Base-by-base conservation (phyloP, 2,797 vertebrate species). In the Cryptoblepharus egeriae region DNA sequence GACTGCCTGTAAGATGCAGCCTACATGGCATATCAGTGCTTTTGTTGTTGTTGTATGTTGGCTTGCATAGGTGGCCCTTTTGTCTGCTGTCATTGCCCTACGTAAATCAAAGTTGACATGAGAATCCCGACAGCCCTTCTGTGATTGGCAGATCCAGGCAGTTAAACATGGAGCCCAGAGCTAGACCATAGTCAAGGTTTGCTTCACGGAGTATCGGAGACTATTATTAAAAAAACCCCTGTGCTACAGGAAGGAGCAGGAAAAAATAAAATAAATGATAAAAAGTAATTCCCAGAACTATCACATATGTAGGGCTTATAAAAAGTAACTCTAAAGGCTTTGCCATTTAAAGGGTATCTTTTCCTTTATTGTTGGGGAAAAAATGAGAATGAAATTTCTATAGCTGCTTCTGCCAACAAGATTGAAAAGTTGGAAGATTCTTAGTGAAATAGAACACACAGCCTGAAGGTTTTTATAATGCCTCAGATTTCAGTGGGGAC, bases 51-150 rank as follows among this genome's bases (percentile, higher is more conserved):
- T n/a, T 57, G 24, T 7, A 7, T 10, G 84, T 90, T 85, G 91
- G 79, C 86, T 90, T 86, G 42, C 68, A 61, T 83, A 82, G 65
- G 74, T 84, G 83, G 58, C 81, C 52, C 65, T 45, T 73, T 74
- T 24, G 69, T 79, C 58, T 0, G 0, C 79, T 87, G 60, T 84
- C 78, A 32, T 65, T 74, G 60, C 72, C 86, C 49, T 81, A 30
- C 1, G 86, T 82, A 94, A 89, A 93, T 85, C 70, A 77, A 80
- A 89, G 76, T 58, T 91, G 92, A 94, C 75, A 91, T 84, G 87
- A 88, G 77, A 90, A 88, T 88, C 88, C 89, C 88, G 83, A 67
- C 0, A 42, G 92, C 82, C 77, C 83, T 92, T 78, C 78, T 89
- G 1, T 89, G 88, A 91, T n/a, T 79, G 88, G 77, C 86, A 61